Conservation (phyloP, 2,797 vertebrate genomes). For the Miichthys miiuy region DNA sequence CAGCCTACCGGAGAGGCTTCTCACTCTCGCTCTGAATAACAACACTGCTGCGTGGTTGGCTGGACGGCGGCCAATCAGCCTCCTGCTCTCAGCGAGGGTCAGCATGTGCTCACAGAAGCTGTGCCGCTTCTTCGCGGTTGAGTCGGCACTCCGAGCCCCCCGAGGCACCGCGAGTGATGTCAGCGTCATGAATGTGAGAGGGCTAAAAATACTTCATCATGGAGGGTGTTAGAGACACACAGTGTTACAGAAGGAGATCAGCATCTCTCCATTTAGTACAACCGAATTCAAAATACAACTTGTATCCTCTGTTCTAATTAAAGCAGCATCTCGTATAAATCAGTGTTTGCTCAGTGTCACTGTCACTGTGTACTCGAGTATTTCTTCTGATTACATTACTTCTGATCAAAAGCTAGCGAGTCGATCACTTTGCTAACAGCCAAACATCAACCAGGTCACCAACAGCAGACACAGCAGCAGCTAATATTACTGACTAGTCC, state of each 20-base stretch:
- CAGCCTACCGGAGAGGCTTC: conserved; percentile 26
- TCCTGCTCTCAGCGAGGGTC: conserved; percentile 7
- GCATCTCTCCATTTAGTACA: too few species aligned
- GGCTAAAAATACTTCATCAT: conserved; percentile 63
- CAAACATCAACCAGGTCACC: too few species aligned
- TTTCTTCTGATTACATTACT: too few species aligned
- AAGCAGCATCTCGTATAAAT: too few species aligned
- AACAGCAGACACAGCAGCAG: too few species aligned
- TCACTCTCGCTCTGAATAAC: conserved; percentile 17
- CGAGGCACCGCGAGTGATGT: conserved; percentile 45
- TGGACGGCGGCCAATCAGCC: conserved; percentile 53
- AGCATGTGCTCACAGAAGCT: not conserved
- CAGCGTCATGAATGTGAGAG: conserved; percentile 46
- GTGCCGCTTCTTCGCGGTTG: not conserved
- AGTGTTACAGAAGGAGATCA: not conserved
- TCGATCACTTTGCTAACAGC: too few species aligned
- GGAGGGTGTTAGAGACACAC: not conserved
- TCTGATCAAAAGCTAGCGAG: too few species aligned
- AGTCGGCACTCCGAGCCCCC: conserved; percentile 14
- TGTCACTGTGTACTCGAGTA: too few species aligned
- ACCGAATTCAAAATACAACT: too few species aligned
- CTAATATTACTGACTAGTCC: too few species aligned
- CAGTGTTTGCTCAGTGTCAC: too few species aligned
- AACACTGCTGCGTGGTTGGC: conserved; percentile 43
- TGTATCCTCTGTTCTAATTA: too few species aligned